phyloP scores from a whole-genome alignment of 2,113 vertebrate species.

The Neotoma lepida region DNA sequence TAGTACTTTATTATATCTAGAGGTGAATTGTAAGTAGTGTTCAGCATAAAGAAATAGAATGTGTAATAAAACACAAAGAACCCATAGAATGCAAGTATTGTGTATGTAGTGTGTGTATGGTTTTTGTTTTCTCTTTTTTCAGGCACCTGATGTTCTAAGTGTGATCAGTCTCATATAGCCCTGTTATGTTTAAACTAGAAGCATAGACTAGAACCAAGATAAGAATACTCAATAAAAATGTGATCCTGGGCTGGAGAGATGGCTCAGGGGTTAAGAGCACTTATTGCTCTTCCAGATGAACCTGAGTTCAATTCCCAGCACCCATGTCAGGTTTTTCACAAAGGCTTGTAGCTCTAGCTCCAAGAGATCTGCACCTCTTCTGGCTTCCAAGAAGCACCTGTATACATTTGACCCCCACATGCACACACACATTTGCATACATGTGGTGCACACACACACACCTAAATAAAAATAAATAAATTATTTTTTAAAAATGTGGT shows the following conservation, averaged over 20 bases:
- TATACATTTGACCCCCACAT: background rate
- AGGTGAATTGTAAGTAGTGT: slow-evolving; percentile 50
- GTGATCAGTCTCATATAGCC: slow-evolving; percentile 21
- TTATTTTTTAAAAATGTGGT: background rate
- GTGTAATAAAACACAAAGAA: background rate
- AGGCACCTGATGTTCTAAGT: background rate
- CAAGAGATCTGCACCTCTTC: background rate
- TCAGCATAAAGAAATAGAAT: slow-evolving; percentile 56
- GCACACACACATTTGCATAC: background rate
- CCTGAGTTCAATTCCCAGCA: background rate
- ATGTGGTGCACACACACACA: background rate
- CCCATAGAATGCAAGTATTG: slow-evolving; percentile 21
- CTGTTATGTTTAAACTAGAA: slow-evolving; percentile 39
- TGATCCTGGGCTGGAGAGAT: background rate
- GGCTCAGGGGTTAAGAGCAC: background rate
- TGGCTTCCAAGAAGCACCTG: background rate
- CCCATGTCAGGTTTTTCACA: background rate
- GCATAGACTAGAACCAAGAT: slow-evolving; percentile 38
- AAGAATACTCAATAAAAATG: background rate
- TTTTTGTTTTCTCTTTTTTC: slow-evolving; percentile 34
- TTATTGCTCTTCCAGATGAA: background rate
- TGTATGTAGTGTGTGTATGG: background rate
- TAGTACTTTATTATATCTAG: slow-evolving; percentile 36
- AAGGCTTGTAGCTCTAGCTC: background rate
- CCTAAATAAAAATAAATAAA: background rate